Conservation (phyloP, 2,888 invertebrate genomes). For the Folsomia candida region DNA sequence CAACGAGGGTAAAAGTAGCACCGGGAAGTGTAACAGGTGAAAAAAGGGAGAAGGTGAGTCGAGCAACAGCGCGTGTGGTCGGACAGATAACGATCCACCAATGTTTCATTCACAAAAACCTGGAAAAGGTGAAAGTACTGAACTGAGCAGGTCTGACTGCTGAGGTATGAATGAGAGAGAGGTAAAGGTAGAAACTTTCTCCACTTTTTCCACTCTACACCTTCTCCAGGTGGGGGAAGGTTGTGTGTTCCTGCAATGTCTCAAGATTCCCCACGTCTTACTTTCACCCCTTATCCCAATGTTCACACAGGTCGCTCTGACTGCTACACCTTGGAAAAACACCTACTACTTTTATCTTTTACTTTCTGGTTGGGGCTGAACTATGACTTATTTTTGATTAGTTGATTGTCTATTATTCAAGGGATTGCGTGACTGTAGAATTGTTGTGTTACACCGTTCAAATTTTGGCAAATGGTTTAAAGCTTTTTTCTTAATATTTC, state of each 20-base stretch:
- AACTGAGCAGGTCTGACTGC: not conserved
- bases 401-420: not conserved
- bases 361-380: not conserved
- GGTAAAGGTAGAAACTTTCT: conserved; percentile 2
- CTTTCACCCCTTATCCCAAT: not conserved
- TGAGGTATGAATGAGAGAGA: not conserved
- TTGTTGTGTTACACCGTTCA: too few relatives aligned
- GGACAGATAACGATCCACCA: not conserved
- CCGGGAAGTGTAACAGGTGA: not conserved
- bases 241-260: not conserved
- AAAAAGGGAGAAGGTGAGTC: not conserved
- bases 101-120: not conserved
- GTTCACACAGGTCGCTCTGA: not conserved
- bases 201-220: not conserved
- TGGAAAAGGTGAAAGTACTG: conserved; percentile 1
- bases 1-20: not conserved
- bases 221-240: not conserved
- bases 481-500: not conserved
- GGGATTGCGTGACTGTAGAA: not conserved
- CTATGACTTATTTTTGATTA: not conserved
- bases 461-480: not conserved
- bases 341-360: not conserved
- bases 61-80: not conserved
- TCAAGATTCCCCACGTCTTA: not conserved
- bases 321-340: too few relatives aligned